Evolutionary conservation across 2,113 vertebrate genomes (phyloP), one percentile per base, ranked within the genome.

Genomic region (Vidua macroura): DNA sequence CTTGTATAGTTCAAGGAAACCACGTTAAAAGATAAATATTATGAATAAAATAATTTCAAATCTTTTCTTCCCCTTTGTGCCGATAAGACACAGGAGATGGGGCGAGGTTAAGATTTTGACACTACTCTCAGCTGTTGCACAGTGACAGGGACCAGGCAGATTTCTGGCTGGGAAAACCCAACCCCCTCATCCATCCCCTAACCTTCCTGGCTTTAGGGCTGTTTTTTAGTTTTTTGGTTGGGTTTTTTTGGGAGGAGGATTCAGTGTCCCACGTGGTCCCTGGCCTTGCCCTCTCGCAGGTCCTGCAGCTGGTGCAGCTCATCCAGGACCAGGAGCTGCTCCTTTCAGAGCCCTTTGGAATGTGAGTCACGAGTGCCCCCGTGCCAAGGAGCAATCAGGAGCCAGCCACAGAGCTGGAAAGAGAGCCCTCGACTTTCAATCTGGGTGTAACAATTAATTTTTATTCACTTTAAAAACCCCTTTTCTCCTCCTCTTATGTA

Each of bases 391-490:
- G 82, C 92, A 85, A 90, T 88, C 83, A 91, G 4, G 23, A 95
- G 86, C 66, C 94, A 93, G 86, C 49, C 62, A 10, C 78, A 80
- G 67, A 56, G 78, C 91, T 79, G 79, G 66, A 97, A 97, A 95
- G 85, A 91, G 87, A 87, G 68, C 53, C 83, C 87, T 94, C 77
- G 92, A 94, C 85, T 96, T 94, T 46, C 92, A 83, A 58, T 83
- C 55, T 60, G 69, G 27, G 11, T 64, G 73, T 25, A 80, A 88
- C 72, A 25, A 92, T 90, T 93, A 58, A 62, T 88, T 94, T 80
- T 76, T 49, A 58, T 85, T 92, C 82, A 53, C 44, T 91, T 82
- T 33, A 81, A 83, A 86, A 86, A 30, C 10, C 35, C 39, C 13
- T 75, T 44, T 59, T 19, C 67, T 90, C 31, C 22, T 37, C 10